Evolutionary conservation across 2,888 invertebrate genomes (phyloP), one percentile per base, ranked within the genome.

Genomic region (Cyclophora albipunctata): DNA sequence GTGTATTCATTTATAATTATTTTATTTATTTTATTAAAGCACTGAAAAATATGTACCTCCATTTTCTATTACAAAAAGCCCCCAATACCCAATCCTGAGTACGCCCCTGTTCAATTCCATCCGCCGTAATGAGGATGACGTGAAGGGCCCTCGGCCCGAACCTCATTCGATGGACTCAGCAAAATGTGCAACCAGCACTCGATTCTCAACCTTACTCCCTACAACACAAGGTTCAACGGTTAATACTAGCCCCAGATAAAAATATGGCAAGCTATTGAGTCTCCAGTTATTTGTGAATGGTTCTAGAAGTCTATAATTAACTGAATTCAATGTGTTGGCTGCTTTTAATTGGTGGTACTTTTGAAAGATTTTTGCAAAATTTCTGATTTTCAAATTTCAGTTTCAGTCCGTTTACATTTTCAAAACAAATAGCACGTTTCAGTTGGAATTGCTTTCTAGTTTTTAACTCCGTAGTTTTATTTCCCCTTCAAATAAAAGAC

Each of bases 81-180:
- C 40, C 34, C 3, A 37, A 2, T 0, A 3, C 45, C 48, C 51
- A 5, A 51, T 5, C 20, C 20, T 20, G 20, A 20, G 20, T 53
- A 45, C 52, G 6, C 1, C 53, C 49, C 55, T 47, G 51, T 5
- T 4, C 41, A 37, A 42, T 20, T 44, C 49, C 48, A 44, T 55
- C 55, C 53, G 48, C 51, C 49, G 60, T 62, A 62, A 62, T 60
- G 57, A 59, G 60, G 58, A 60, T 60, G 58, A 51, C 51, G 50
- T 45, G 37, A 62, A 59, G 34, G 47, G 55, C 58, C 55, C 61
- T 62, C 53, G 57, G 55, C 53, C 53, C 44, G 47, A 51, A 51
- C 53, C 51, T 52, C 48, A 53, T 54, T 49, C 46, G 53, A 58
- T 48, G 34, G 48, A 54, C 54, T 53, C 20, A 58, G 57, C 60